Evolutionary conservation across 2,113 vertebrate species (phyloP), one percentile per base, ranked within the genome.

Genomic region (Cochlearius cochlearius): DNA sequence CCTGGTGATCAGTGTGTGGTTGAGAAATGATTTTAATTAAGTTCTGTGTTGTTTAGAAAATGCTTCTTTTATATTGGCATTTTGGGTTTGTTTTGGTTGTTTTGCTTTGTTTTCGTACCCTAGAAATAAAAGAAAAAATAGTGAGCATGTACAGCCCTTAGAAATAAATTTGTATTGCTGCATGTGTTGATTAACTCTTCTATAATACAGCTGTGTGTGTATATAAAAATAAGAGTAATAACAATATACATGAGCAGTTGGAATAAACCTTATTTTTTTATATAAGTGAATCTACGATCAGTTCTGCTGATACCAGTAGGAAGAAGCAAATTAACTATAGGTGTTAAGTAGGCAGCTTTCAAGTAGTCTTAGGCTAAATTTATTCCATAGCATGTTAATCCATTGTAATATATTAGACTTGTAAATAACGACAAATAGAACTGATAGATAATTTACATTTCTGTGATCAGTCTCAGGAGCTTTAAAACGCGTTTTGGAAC

Each of bases 11-110:
- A 81, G 15, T 41, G 4, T 67, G 11, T 59, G 30, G 12, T 45
- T 68, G 69, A 91, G 30, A 87, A 94, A 50, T 64, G 64, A 86
- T 75, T 96, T 60, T 74, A 84, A 64, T 95, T 73, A 78, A 93
- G 52, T 80, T 58, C 9, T 56, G 8, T 66, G 41, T 66, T 89
- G 32, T 63, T 86, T 88, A 25, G 41, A 53, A 92, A 75, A 4
- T 1, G 2, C 5, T 72, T 60, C 5, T 81, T 84, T 56, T 73
- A 27, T 34, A 27, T 50, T 79, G 15, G 8, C 14, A 1, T 52
- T 94, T 60, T 79, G 16, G 15, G 15, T 84, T 26, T 58, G 50
- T 5, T 15, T 45, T 50, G 29, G 5, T 5, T 58, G 23, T 39
- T 11, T 62, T 52, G 7, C 22, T 73, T 43, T 85, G 20, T 7